Evolutionary conservation across 2,113 vertebrate genomes (phyloP).

Genomic region (Phaethornis superciliosus): DNA sequence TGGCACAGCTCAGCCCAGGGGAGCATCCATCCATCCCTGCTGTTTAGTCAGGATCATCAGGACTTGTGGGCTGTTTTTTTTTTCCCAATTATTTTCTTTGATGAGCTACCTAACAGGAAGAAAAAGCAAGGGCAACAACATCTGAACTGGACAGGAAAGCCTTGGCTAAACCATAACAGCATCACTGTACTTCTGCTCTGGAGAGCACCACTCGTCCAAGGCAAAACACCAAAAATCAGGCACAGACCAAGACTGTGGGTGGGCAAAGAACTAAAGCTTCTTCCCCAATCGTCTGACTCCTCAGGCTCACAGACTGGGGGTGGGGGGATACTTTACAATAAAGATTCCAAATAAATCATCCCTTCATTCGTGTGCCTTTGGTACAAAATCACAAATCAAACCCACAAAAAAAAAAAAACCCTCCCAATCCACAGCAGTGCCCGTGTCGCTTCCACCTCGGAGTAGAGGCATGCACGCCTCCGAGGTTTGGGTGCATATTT

Average conservation of each 20-base stretch:
- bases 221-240: not conserved
- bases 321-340: not conserved
- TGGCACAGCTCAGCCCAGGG: rapidly evolving
- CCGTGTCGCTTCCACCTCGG: not conserved
- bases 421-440: not conserved
- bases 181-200: not conserved
- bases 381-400: not conserved
- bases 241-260: rapidly evolving
- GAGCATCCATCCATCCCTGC: not conserved
- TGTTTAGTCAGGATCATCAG: not conserved
- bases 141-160: not conserved
- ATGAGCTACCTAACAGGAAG: not conserved
- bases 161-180: rapidly evolving
- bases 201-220: not conserved
- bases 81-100: not conserved
- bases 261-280: not conserved
- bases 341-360: not conserved
- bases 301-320: not conserved
- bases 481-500: not conserved
- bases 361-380: not conserved
- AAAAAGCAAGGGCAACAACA: not conserved
- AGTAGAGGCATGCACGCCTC: not conserved
- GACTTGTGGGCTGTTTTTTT: rapidly evolving
- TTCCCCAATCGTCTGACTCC: rapidly evolving
- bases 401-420: rapidly evolving